phyloP scores from a whole-genome alignment of 2,113 vertebrate genomes.

The Dromas ardeola region DNA sequence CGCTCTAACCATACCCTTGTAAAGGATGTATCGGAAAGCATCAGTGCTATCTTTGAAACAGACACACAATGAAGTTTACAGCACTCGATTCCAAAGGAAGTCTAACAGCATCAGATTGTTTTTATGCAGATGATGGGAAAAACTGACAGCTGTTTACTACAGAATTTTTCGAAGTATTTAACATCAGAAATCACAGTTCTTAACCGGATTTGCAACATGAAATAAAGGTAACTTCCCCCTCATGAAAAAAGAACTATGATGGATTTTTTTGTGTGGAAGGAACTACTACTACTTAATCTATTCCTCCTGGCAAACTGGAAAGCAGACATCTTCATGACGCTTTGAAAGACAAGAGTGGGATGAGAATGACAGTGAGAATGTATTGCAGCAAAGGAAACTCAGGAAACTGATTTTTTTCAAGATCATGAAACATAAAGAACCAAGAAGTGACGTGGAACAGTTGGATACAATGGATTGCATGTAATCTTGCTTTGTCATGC shows the following conservation, averaged over 20 bases:
- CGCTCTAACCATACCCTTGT: background rate
- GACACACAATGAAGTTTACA: background rate
- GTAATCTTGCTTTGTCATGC: constrained; percentile 30
- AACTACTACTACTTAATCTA: background rate
- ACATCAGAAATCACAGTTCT: background rate
- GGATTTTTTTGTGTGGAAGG: background rate
- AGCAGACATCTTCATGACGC: background rate
- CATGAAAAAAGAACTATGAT: background rate
- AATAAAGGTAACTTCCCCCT: background rate
- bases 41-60: background rate
- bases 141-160: background rate
- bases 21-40: background rate
- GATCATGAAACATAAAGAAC: background rate
- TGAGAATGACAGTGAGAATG: background rate
- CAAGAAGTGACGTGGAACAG: background rate
- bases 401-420: background rate
- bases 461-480: background rate
- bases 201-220: background rate
- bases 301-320: background rate
- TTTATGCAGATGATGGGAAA: background rate
- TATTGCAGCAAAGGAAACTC: background rate
- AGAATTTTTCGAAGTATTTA: background rate
- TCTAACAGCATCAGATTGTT: background rate
- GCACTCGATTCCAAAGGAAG: background rate
- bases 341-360: background rate